Percentiles rank a stretch among this genome's conserved stretches.
These are phyloP conservation scores for Eumacrocentrus americanus DNA, from an alignment of 2,888 invertebrate genomes.

Conservation along the genomic window DNA sequence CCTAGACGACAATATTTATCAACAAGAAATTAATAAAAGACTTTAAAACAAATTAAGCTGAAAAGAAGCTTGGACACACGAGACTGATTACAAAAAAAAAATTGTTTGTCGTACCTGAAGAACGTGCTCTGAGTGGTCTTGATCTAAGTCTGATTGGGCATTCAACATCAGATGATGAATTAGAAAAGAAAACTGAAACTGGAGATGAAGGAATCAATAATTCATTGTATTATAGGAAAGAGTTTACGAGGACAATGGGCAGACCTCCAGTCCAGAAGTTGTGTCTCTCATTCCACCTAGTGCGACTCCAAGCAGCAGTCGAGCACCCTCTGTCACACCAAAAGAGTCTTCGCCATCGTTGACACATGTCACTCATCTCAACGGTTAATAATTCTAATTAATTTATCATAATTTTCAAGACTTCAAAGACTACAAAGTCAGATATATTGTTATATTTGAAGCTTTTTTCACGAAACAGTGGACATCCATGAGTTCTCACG, in stretches of 20 bases:
- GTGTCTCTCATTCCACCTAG: slow-evolving; percentile 73
- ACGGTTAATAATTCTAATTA: slow-evolving; percentile 28
- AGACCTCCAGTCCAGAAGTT: slow-evolving; percentile 68
- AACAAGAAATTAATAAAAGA: slow-evolving; percentile 41
- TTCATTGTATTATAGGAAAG: slow-evolving; percentile 56
- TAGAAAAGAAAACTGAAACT: slow-evolving; percentile 28
- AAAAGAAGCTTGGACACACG: not conserved
- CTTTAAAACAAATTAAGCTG: not conserved
- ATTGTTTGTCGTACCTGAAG: not conserved
- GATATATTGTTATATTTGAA: no score
- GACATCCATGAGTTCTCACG: no score
- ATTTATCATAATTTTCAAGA: no score
- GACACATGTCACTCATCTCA: slow-evolving; percentile 59
- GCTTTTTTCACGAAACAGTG: no score
- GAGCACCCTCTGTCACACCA: slow-evolving; percentile 64
- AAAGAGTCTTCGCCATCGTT: slow-evolving; percentile 65
- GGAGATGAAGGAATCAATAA: slow-evolving; percentile 45
- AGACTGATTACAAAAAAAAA: slow-evolving; percentile 6
- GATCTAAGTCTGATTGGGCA: not conserved
- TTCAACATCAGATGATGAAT: slow-evolving; percentile 6
- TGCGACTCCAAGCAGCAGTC: slow-evolving; percentile 65
- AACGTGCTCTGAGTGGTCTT: not conserved
- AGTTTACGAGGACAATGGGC: slow-evolving; percentile 57
- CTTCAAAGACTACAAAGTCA: no score
- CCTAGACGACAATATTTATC: slow-evolving; percentile 29